Percentiles rank a stretch among this genome's conserved stretches.
These are phyloP conservation scores for Piprites chloris DNA, from an alignment of 2,113 vertebrate genomes.

Conservation along the genomic window DNA sequence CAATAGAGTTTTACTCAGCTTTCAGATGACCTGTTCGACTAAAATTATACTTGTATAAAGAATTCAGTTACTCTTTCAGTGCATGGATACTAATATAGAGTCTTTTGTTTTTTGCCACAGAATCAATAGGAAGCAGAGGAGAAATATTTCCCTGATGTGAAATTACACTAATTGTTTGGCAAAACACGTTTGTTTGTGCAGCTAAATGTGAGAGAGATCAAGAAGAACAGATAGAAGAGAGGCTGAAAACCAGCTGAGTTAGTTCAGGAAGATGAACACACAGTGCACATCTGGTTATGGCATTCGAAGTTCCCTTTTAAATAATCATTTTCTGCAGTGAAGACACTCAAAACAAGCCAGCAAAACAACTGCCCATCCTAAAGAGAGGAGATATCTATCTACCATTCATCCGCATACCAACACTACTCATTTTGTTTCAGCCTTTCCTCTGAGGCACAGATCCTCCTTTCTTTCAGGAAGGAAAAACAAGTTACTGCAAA, in stretches of 20 bases:
- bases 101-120: neutral
- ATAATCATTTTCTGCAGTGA: rapidly evolving
- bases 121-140: neutral
- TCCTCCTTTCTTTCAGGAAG: neutral
- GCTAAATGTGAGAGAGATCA: neutral
- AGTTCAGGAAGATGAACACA: neutral
- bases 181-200: neutral
- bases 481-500: neutral
- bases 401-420: neutral
- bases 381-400: neutral
- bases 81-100: neutral
- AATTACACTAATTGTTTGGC: neutral
- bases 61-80: neutral
- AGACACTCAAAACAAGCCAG: neutral
- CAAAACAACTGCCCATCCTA: neutral
- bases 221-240: neutral
- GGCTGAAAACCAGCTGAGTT: neutral
- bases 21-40: neutral
- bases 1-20: neutral
- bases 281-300: neutral
- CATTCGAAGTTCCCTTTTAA: neutral
- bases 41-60: neutral
- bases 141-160: neutral
- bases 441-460: neutral
- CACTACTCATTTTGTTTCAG: neutral